phyloP scores from a whole-genome alignment of 1,140 invertebrate genomes.

The Cephus cinctus region DNA sequence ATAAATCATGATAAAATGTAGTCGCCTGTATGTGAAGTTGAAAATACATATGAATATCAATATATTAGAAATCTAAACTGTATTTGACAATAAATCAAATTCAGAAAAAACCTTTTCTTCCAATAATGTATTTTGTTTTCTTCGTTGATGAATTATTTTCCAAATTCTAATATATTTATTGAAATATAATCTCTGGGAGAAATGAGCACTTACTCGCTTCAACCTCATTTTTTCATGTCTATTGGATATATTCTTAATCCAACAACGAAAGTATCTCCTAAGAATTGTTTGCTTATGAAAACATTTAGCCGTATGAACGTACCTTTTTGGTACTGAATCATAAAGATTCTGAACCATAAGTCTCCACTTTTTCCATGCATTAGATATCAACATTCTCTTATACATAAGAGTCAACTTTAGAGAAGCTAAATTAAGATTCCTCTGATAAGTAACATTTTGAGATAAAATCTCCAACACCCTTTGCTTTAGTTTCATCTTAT shows the following conservation, averaged over 20 bases:
- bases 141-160: background rate
- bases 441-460: background rate
- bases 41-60: too few relatives aligned
- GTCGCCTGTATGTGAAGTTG: too few relatives aligned
- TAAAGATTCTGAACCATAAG: background rate
- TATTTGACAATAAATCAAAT: constrained; percentile 2
- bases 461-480: constrained; percentile 12
- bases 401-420: constrained; percentile 3
- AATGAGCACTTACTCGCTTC: background rate
- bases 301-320: background rate
- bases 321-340: background rate
- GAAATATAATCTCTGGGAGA: background rate
- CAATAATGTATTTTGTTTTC: background rate
- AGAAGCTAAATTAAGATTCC: background rate
- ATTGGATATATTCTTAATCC: background rate
- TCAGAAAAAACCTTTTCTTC: constrained; percentile 3
- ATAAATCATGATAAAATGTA: background rate
- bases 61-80: background rate
- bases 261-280: background rate
- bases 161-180: constrained; percentile 6
- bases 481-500: constrained; percentile 17
- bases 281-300: background rate
- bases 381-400: background rate
- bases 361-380: background rate
- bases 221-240: constrained; percentile 1